Evolutionary conservation across 2,888 invertebrate genomes (phyloP).

Genomic region (Campoplex nolae): DNA sequence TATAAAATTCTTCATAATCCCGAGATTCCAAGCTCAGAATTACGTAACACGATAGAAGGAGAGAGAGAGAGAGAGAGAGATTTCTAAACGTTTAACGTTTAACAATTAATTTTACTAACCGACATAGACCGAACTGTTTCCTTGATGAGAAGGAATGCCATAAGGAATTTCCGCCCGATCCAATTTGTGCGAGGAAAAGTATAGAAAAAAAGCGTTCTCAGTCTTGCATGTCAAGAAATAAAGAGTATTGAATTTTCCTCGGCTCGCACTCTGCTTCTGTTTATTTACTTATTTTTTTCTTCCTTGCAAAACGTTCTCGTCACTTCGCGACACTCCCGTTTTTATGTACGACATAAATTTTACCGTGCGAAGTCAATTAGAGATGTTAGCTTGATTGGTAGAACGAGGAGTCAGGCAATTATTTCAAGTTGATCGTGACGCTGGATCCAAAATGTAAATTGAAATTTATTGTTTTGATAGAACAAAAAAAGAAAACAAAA

Average conservation of each 20-base stretch:
- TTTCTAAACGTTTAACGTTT: slow-evolving; percentile 20
- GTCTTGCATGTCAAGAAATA: not conserved
- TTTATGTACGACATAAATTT: slow-evolving; percentile 44
- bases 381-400: slow-evolving; percentile 45
- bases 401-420: slow-evolving; percentile 47
- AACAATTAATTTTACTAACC: slow-evolving; percentile 42
- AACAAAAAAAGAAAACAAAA: too few species aligned
- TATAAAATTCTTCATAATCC: slow-evolving; percentile 16
- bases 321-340: slow-evolving; percentile 31
- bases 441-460: not conserved
- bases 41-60: slow-evolving; percentile 17
- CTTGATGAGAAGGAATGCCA: slow-evolving; percentile 31
- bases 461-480: not conserved
- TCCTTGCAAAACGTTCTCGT: slow-evolving; percentile 17
- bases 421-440: slow-evolving; percentile 41
- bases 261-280: not conserved
- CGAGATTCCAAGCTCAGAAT: slow-evolving; percentile 21
- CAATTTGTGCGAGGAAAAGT: slow-evolving; percentile 18
- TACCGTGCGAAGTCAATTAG: slow-evolving; percentile 57
- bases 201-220: not conserved
- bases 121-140: not conserved
- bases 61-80: slow-evolving; percentile 17
- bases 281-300: not conserved
- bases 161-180: slow-evolving; percentile 24
- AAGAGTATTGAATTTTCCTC: not conserved